Evolutionary conservation across 1,140 invertebrate genomes (phyloP).

Genomic region (Neodiprion pinetum): DNA sequence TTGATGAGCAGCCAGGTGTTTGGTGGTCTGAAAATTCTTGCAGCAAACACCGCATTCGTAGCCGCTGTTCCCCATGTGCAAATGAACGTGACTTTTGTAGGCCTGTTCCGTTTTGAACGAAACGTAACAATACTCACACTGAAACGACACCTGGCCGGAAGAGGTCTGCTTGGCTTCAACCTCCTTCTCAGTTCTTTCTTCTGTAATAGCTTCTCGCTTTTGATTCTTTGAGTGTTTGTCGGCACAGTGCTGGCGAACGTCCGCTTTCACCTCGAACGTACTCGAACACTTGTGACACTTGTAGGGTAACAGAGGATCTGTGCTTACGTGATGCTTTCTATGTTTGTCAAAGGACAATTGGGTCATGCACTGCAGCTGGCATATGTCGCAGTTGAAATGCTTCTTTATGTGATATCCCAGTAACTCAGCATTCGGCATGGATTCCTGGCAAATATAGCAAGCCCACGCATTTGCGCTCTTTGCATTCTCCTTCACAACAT

Average conservation of each 20-base stretch:
- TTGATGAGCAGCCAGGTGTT: slow-evolving; percentile 14
- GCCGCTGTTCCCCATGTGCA: slow-evolving; percentile 35
- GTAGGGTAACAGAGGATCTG: slow-evolving; percentile 40
- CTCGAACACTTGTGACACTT: slow-evolving; percentile 49
- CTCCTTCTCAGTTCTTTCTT: neutral
- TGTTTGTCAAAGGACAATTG: slow-evolving; percentile 43
- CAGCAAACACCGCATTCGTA: slow-evolving; percentile 20
- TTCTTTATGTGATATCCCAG: slow-evolving; percentile 40
- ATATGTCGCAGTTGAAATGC: slow-evolving; percentile 49
- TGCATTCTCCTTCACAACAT: slow-evolving; percentile 22
- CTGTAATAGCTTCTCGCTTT: neutral
- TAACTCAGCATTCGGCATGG: slow-evolving; percentile 31
- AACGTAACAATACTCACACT: slow-evolving; percentile 38
- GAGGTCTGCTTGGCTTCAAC: neutral
- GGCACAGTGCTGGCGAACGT: slow-evolving; percentile 36
- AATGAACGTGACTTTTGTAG: slow-evolving; percentile 42
- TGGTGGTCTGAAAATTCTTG: neutral
- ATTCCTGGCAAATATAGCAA: slow-evolving; percentile 36
- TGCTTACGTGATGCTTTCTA: slow-evolving; percentile 39
- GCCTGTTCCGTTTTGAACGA: slow-evolving; percentile 41
- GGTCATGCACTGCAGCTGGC: slow-evolving; percentile 38
- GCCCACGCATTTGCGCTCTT: neutral
- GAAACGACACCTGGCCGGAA: slow-evolving; percentile 8
- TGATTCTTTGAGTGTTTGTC: slow-evolving; percentile 10
- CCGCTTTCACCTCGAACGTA: slow-evolving; percentile 41